Conservation (phyloP, 2,113 vertebrate species). For the Vulpes ferrilata region DNA sequence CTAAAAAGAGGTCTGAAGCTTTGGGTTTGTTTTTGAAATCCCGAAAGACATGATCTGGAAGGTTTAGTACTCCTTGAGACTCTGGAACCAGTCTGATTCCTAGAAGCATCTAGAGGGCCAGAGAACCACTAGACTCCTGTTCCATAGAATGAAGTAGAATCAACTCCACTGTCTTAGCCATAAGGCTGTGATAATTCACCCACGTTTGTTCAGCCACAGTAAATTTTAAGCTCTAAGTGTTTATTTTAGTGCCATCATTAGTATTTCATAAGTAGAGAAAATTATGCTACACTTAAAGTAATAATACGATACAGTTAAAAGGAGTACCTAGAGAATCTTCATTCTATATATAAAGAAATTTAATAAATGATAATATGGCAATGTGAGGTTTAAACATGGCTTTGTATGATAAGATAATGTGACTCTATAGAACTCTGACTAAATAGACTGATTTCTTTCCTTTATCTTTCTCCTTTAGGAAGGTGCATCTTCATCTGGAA, state of each 20-base stretch:
- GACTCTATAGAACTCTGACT: constrained; percentile 19
- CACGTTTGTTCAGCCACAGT: neutral
- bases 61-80: neutral
- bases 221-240: neutral
- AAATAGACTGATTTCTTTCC: neutral
- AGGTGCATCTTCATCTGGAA: constrained; percentile 89
- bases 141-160: neutral
- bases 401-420: neutral
- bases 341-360: neutral
- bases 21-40: constrained; percentile 42
- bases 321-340: neutral
- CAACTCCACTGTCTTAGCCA: neutral
- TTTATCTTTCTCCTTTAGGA: constrained; percentile 82
- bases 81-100: neutral
- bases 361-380: neutral
- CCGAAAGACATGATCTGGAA: neutral
- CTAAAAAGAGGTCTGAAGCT: neutral
- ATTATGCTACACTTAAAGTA: neutral
- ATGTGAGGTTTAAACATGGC: neutral
- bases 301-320: constrained; percentile 16
- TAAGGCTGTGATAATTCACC: neutral
- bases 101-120: neutral
- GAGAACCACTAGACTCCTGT: neutral
- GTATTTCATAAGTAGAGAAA: neutral
- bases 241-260: neutral